Conservation (phyloP, 2,113 vertebrate species). For the Pomatostomus ruficeps region DNA sequence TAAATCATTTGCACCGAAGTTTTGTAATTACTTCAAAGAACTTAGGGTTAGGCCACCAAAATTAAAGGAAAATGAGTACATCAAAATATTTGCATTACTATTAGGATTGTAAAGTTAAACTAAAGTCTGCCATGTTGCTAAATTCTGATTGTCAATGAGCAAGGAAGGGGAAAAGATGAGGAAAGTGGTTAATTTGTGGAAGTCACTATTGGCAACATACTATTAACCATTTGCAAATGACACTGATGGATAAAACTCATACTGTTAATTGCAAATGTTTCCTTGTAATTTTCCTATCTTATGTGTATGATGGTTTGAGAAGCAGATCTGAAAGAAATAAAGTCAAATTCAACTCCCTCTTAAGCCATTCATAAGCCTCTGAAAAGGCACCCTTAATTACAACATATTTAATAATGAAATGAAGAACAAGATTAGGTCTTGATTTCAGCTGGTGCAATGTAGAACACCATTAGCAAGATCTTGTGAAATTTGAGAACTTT, state of each 20-base stretch:
- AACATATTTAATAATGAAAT: not conserved
- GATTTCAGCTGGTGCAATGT: not conserved
- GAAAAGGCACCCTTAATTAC: not conserved
- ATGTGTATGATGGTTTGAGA: not conserved
- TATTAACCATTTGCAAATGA: not conserved
- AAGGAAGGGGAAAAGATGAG: not conserved
- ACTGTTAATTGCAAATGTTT: not conserved
- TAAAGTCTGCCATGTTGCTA: not conserved
- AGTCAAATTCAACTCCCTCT: not conserved
- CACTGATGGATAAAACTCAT: not conserved
- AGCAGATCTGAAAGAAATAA: not conserved
- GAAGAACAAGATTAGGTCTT: not conserved
- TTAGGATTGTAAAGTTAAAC: not conserved
- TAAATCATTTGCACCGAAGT: not conserved
- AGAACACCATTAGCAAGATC: not conserved
- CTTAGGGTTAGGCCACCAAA: not conserved
- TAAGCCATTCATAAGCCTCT: not conserved
- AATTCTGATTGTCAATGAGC: not conserved
- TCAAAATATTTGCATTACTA: not conserved
- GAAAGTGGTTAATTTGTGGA: not conserved
- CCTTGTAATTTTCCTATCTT: not conserved
- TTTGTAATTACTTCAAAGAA: not conserved
- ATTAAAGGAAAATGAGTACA: not conserved
- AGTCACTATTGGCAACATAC: not conserved
- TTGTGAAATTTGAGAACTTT: not conserved